These are phyloP conservation scores for Callospermophilus lateralis DNA, from an alignment of 2,113 vertebrate species.

Conservation along the genomic window DNA sequence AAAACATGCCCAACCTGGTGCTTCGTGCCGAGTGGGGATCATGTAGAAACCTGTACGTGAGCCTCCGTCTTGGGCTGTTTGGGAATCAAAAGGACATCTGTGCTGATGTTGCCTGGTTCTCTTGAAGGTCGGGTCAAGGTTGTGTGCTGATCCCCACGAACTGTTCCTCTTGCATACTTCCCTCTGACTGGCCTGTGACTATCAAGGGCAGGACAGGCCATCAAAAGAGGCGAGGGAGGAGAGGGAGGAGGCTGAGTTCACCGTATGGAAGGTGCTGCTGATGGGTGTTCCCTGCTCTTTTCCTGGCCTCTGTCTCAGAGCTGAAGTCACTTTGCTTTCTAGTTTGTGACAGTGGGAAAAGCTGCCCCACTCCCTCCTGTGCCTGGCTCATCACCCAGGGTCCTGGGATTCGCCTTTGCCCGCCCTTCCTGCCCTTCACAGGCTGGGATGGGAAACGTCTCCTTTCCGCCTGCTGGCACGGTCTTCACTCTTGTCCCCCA, in stretches of 20 bases:
- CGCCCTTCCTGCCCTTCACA: not conserved
- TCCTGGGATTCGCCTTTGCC: not conserved
- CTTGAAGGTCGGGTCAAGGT: not conserved
- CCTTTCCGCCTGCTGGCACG: no score
- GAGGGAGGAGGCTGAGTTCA: no score
- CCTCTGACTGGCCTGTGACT: not conserved
- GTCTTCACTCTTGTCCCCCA: not conserved
- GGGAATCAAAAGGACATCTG: not conserved
- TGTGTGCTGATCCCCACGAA: rapidly evolving
- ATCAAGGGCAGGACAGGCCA: rapidly evolving
- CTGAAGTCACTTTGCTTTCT: not conserved
- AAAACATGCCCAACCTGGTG: not conserved
- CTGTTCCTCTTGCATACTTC: rapidly evolving
- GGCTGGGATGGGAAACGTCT: not conserved
- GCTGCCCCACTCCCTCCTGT: not conserved
- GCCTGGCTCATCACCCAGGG: not conserved
- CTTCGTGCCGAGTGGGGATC: not conserved
- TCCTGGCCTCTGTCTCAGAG: not conserved
- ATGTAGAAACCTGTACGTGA: not conserved
- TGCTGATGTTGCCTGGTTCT: not conserved
- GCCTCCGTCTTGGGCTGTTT: no score
- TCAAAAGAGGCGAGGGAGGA: rapidly evolving
- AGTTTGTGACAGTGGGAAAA: not conserved
- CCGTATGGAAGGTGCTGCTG: not conserved
- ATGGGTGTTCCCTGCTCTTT: not conserved